Evolutionary conservation across 2,888 invertebrate genomes (phyloP).

Genomic region (Linyphia triangularis): DNA sequence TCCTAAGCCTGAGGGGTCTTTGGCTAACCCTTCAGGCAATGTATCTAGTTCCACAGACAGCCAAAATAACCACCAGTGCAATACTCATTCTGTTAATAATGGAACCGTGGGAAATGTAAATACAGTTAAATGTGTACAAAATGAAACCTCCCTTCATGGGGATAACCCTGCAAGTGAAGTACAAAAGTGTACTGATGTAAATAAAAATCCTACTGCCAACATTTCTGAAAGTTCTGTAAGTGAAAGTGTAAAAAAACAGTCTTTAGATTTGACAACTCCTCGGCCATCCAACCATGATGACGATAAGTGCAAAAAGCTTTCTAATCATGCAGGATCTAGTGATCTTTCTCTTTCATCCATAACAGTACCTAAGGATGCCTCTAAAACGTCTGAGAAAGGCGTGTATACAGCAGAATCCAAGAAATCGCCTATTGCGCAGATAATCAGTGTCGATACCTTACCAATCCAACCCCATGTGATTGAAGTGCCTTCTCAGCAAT

Average conservation of each 20-base stretch:
- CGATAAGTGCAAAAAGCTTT: conserved; percentile 66
- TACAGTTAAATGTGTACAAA: conserved; percentile 68
- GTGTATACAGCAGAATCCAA: conserved; percentile 54
- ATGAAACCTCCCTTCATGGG: conserved; percentile 24
- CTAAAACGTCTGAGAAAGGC: conserved; percentile 39
- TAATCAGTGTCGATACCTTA: conserved; percentile 73
- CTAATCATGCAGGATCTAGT: conserved; percentile 65
- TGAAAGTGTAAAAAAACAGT: conserved; percentile 55
- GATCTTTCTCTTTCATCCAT: conserved; percentile 57
- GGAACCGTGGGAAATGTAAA: conserved; percentile 54
- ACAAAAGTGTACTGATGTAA: conserved; percentile 71
- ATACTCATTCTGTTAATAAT: conserved; percentile 57
- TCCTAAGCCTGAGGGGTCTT: conserved; percentile 21
- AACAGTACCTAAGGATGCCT: conserved; percentile 53
- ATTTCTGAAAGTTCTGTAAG: conserved; percentile 31
- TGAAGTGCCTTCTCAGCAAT: conserved; percentile 75
- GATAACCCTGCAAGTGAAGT: conserved; percentile 65
- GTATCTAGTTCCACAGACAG: conserved; percentile 62
- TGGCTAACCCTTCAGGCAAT: conserved; percentile 53
- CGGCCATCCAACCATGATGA: conserved; percentile 25
- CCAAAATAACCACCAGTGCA: conserved; percentile 72
- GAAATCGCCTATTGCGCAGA: conserved; percentile 73
- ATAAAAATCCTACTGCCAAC: conserved; percentile 70
- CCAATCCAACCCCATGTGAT: conserved; percentile 74
- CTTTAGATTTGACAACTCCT: conserved; percentile 24